Evolutionary conservation across 2,797 vertebrate species (phyloP), one percentile per base, ranked within the genome.

Genomic region (Oreochromis mossambicus): DNA sequence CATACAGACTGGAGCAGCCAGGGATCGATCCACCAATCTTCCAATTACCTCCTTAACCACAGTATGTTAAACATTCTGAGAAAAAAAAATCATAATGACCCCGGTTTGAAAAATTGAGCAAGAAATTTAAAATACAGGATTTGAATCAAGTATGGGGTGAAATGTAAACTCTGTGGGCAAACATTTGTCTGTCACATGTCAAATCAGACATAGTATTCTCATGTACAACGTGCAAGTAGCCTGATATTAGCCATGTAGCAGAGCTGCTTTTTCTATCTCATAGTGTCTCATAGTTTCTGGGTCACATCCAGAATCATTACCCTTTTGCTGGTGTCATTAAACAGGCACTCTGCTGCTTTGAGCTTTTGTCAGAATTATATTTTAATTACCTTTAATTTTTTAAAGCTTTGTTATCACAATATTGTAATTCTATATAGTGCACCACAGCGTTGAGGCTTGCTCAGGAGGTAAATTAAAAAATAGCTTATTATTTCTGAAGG

Each of bases 101-200:
- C 8, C 0, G 1, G 38, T 43, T 43, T 70, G 21, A 46, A 70
- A 1, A 17, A 46, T 46, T 46, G 41, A 4, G 66, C 41, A 1
- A 15, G 8, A 70, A 70, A 46, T 46, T 17, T 24, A 70, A 46
- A 70, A 9, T 4, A 43, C n/a, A 26, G 1, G 0, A 26, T 43
- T 70, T 70, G 21, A 43, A 14, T 0, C 8, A 24, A 6, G 13
- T 41, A 3, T 58, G 56, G 8, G 0, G 5, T 43, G n/a, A 70
- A 43, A 70, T 63, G 15, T 19, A 19, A 34, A 19, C 56, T 61
- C 56, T 61, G 1, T 32, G 26, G 3, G 17, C 56, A 61, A 61
- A 63, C 58, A 7, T 36, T n/a, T n/a, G 32, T 63, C 32, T n/a
- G 32, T 36, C 34, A 24, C 36, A 10, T 63, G 10, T 36, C 58